phyloP scores from a whole-genome alignment of 2,113 vertebrate genomes.

The Melanocharis versteri region DNA sequence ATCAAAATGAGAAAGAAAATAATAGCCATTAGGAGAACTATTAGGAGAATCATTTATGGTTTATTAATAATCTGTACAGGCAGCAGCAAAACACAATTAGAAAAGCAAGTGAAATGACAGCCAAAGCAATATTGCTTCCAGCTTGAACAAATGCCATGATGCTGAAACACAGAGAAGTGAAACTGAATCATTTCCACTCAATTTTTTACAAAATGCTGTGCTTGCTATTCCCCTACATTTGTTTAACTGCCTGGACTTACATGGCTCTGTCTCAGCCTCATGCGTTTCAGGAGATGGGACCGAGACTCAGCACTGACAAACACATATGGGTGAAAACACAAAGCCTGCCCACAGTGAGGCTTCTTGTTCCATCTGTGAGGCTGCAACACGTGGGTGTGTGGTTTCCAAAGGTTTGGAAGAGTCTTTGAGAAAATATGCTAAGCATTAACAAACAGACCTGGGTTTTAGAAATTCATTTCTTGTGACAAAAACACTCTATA shows the following conservation, averaged over 20 bases:
- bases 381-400: rapidly evolving
- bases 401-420: not conserved
- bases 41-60: not conserved
- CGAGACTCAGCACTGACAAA: not conserved
- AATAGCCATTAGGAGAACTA: not conserved
- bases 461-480: not conserved
- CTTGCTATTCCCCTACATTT: not conserved
- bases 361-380: not conserved
- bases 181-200: not conserved
- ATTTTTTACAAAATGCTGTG: not conserved
- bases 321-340: not conserved
- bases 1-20: not conserved
- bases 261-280: rapidly evolving
- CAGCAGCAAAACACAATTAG: not conserved
- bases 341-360: not conserved
- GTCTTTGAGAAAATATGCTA: not conserved
- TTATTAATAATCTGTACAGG: not conserved
- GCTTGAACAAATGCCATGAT: not conserved
- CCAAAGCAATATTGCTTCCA: not conserved
- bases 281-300: not conserved
- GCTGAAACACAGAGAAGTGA: not conserved
- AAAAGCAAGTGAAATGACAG: not conserved
- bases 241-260: not conserved
- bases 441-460: not conserved
- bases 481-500: not conserved